phyloP scores from a whole-genome alignment of 2,113 vertebrate genomes.

The Odocoileus hemionus region DNA sequence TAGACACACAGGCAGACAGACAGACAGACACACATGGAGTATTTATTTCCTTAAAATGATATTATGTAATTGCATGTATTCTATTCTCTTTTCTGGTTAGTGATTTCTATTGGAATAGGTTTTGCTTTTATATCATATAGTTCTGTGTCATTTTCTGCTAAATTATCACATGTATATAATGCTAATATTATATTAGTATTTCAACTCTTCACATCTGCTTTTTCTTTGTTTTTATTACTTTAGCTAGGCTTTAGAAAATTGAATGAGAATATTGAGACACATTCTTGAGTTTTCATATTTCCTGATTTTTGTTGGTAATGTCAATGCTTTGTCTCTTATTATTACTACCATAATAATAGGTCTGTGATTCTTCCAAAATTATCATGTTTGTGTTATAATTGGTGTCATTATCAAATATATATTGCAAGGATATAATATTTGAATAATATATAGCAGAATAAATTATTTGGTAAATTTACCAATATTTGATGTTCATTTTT shows the following conservation, averaged over 20 bases:
- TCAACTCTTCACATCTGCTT: background rate
- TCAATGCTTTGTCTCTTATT: background rate
- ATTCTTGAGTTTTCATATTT: background rate
- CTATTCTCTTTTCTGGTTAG: background rate
- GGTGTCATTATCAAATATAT: background rate
- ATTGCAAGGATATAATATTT: background rate
- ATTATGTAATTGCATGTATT: background rate
- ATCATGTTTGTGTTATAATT: background rate
- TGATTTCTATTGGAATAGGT: background rate
- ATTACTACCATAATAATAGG: background rate
- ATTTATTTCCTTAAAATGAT: no score
- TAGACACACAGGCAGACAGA: no score
- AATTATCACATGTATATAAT: background rate
- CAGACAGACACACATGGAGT: no score
- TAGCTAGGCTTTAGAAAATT: background rate
- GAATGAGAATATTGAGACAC: background rate
- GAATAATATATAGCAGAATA: background rate
- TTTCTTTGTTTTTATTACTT: background rate
- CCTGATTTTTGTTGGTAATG: background rate
- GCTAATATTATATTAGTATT: background rate
- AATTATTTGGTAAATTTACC: background rate
- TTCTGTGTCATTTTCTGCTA: background rate
- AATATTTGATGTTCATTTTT: background rate
- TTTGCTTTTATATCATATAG: background rate
- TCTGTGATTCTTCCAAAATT: background rate